phyloP scores from a whole-genome alignment of 2,797 vertebrate genomes.

The Sphaeramia orbicularis region DNA sequence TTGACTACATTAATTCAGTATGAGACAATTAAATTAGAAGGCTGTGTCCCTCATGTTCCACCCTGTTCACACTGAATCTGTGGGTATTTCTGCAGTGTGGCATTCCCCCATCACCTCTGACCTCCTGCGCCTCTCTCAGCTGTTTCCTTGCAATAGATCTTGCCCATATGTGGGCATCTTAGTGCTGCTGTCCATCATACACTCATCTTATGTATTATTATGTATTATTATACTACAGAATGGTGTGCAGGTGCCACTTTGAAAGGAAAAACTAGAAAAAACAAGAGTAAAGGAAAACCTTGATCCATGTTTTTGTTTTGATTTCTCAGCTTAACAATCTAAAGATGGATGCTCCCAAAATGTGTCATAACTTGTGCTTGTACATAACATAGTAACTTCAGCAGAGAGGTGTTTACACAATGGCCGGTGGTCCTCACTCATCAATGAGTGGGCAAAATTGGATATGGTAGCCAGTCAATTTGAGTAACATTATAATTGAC shows the following conservation, averaged over 20 bases:
- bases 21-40: not conserved
- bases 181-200: conserved; percentile 7
- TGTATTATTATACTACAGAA: not conserved
- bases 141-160: conserved; percentile 37
- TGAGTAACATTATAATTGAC: conserved; percentile 68
- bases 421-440: conserved; percentile 62
- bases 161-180: conserved; percentile 46
- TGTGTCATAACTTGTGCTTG: conserved; percentile 28
- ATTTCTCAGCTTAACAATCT: not conserved
- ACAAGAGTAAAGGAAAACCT: not conserved
- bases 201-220: not conserved
- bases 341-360: not conserved
- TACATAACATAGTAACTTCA: conserved; percentile 41
- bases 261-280: not conserved
- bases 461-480: conserved; percentile 70
- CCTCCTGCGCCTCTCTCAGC: conserved; percentile 52
- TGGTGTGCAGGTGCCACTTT: not conserved
- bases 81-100: conserved; percentile 21
- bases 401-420: conserved; percentile 68
- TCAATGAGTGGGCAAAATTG: conserved; percentile 82
- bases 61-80: conserved; percentile 7
- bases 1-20: not conserved
- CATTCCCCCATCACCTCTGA: conserved; percentile 30
- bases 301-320: not conserved
- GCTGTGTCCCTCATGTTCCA: not conserved